phyloP scores from a whole-genome alignment of 2,113 vertebrate genomes.

The Centropus unirufus region DNA sequence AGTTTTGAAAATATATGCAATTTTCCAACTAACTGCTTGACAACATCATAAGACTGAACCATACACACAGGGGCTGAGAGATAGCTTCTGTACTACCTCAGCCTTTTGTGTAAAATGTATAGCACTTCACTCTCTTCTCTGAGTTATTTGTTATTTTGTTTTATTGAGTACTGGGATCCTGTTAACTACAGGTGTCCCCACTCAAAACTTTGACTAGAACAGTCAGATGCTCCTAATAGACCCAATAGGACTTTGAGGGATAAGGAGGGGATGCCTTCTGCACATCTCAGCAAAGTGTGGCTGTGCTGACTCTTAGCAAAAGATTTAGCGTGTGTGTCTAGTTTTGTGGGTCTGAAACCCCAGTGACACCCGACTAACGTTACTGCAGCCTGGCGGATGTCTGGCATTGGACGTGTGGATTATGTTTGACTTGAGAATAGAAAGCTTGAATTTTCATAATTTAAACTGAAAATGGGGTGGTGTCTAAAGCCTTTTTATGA shows the following conservation, averaged over 20 bases:
- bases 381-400: not conserved
- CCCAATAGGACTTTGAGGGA: not conserved
- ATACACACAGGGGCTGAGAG: no score
- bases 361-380: not conserved
- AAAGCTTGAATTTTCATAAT: not conserved
- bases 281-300: not conserved
- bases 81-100: not conserved
- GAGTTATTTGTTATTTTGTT: not conserved
- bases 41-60: accelerated
- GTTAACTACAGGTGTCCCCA: not conserved
- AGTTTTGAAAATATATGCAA: not conserved
- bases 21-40: not conserved
- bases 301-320: not conserved
- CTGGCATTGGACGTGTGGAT: not conserved
- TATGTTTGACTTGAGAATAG: not conserved
- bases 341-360: not conserved
- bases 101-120: not conserved
- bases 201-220: not conserved
- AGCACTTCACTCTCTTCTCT: not conserved
- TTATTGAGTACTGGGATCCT: not conserved
- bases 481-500: not conserved
- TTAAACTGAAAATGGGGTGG: not conserved
- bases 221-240: not conserved
- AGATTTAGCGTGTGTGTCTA: not conserved
- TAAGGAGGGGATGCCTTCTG: not conserved